Percentiles rank a stretch among this genome's conserved stretches.
Evolutionary conservation across 2,113 vertebrate genomes (phyloP).

Genomic region (Oreochromis spilurus): DNA sequence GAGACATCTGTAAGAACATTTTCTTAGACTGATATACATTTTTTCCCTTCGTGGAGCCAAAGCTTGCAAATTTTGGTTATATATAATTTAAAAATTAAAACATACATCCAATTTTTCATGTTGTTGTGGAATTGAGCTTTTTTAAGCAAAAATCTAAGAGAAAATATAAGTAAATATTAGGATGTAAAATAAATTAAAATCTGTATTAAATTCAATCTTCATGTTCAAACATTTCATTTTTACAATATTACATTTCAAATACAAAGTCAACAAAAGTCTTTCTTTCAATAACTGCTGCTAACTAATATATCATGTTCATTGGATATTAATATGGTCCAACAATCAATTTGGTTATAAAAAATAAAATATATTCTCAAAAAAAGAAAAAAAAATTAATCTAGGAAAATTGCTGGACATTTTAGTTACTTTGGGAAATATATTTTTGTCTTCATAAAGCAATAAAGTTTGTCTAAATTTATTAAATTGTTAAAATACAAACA

Average conservation of each 20-base stretch:
- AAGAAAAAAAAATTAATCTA: rapidly evolving
- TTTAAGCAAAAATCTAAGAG: background rate
- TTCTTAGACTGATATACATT: background rate
- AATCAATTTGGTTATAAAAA: background rate
- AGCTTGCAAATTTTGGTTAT: background rate
- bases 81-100: background rate
- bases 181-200: background rate
- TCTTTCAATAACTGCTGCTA: background rate
- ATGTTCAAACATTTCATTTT: background rate
- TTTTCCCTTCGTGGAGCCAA: background rate
- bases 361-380: background rate
- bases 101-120: background rate
- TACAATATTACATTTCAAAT: background rate
- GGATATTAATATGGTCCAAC: background rate
- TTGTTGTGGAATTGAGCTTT: background rate
- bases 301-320: background rate
- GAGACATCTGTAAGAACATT: background rate
- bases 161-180: background rate
- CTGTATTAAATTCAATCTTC: background rate
- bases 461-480: background rate
- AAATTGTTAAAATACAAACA: background rate
- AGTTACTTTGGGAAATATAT: rapidly evolving
- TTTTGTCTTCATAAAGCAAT: background rate
- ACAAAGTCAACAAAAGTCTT: background rate
- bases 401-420: background rate